Base-by-base conservation (phyloP, 2,888 invertebrate species). In the Deladenus siricidicola region DNA sequence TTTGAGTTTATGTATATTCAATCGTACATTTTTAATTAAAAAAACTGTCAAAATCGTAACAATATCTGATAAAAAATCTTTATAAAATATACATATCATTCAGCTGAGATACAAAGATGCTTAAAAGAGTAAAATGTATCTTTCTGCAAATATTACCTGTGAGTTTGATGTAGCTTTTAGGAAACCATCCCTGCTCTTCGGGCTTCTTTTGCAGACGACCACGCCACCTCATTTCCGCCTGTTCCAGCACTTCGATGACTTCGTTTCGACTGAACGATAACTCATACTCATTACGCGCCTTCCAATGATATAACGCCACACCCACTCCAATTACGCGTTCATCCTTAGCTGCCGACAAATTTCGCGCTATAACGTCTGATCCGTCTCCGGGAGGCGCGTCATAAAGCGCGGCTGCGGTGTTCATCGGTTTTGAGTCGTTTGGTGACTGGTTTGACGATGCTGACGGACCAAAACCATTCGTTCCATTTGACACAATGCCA, bases 141-240 rank as follows among this genome's bases (percentile, higher is more conserved):
- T n/a, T n/a, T n/a, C n/a, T n/a, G n/a, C n/a, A n/a, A n/a, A 34
- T 10, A 34, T 34, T 34, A 34, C 39, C 39, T 10, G 6, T 14
- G 8, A 73, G 59, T 50, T 76, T 77, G 23, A 77, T 74, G 56
- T 77, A 77, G 55, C 75, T 75, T 62, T 77, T 77, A 26, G 77
- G 77, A 66, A 77, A 77, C 75, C 75, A 82, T 79, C 79, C 80
- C 23, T 60, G 48, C 17, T 65, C 59, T 30, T 65, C 60, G 10
- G 65, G 58, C 24, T 79, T 80, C 24, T 83, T 80, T 23, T 58
- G 53, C 24, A 69, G 30, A 67, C 85, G 83, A 2, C 86, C 86
- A 63, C 83, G 84, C 84, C 85, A 85, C 85, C 85, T 85, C 79
- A 84, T 83, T 57, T 84, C 85, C 80, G 85, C 81, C 74, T 85